These are phyloP conservation scores for Pogonomyrmex californicus DNA, from an alignment of 1,140 invertebrate species.

Conservation along the genomic window DNA sequence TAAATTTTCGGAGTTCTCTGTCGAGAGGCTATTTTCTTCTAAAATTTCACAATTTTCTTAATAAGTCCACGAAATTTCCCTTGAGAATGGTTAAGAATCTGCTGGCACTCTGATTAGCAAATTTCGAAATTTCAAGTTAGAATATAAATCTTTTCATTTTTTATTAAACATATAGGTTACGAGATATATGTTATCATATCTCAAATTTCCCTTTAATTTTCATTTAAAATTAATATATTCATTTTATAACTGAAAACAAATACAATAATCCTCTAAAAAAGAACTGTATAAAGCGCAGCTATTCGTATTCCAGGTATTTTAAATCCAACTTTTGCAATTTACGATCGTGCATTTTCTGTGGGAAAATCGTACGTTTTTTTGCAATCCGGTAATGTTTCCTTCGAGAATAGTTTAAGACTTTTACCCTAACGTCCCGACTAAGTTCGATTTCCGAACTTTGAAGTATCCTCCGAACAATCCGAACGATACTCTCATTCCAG, in stretches of 20 bases:
- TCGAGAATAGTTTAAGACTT: constrained; percentile 43
- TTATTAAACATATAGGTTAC: background rate
- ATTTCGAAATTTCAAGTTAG: constrained; percentile 27
- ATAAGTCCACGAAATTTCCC: constrained; percentile 24
- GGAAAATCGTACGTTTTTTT: constrained; percentile 20
- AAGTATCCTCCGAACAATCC: constrained; percentile 11
- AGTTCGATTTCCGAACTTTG: constrained; percentile 50
- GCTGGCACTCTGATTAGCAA: background rate
- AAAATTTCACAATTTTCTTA: constrained; percentile 19
- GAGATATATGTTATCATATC: background rate
- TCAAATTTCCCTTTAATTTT: background rate
- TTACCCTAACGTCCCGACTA: constrained; percentile 41
- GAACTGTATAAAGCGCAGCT: background rate
- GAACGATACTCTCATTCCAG: constrained; percentile 28
- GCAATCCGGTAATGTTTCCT: constrained; percentile 50
- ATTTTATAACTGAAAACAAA: background rate
- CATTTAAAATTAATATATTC: constrained; percentile 1
- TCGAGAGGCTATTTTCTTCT: constrained; percentile 11
- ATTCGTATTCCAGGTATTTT: constrained; percentile 14
- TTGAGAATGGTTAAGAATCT: constrained; percentile 10
- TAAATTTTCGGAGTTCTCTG: background rate
- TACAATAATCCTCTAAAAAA: background rate
- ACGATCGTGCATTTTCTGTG: constrained; percentile 34
- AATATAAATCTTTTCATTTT: background rate
- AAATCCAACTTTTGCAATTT: constrained; percentile 60